A percentile compares a stretch with the other conserved stretches of the same genome.
phyloP scores from a whole-genome alignment of 2,113 vertebrate genomes.

The Cinclus mexicanus region DNA sequence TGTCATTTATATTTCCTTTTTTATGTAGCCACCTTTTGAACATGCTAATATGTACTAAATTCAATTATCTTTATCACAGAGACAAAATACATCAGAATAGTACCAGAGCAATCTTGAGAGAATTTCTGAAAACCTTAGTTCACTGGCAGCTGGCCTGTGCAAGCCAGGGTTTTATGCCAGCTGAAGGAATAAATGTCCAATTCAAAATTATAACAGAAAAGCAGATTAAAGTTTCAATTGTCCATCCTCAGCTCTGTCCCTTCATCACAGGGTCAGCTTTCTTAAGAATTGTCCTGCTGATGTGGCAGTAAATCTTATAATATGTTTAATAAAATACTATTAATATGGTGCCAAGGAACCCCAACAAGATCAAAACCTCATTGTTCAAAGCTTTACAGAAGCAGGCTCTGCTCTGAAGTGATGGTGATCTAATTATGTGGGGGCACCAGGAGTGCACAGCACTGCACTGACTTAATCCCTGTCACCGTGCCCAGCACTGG shows the following conservation, averaged over 20 bases:
- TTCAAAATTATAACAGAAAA: not conserved
- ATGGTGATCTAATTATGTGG: not conserved
- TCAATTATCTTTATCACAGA: not conserved
- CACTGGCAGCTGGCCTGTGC: not conserved
- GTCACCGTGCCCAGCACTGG: not conserved
- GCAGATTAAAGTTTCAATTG: not conserved
- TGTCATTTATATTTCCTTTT: not conserved
- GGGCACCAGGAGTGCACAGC: not conserved
- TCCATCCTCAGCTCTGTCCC: not conserved
- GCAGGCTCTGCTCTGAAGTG: not conserved
- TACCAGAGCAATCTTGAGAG: not conserved
- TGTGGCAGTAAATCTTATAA: not conserved
- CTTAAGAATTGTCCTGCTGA: not conserved
- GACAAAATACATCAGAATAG: not conserved
- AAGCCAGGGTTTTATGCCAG: not conserved
- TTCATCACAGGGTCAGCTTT: not conserved
- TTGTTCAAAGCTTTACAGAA: not conserved
- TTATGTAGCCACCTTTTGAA: not conserved
- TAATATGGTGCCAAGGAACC: not conserved
- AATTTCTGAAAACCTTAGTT: not conserved
- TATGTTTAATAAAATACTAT: not conserved
- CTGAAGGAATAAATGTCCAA: not conserved
- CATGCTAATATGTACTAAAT: not conserved
- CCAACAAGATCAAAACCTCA: slow-evolving; percentile 34
- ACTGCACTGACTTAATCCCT: not conserved